phyloP scores from a whole-genome alignment of 1,140 invertebrate species.

The Apis florea region DNA sequence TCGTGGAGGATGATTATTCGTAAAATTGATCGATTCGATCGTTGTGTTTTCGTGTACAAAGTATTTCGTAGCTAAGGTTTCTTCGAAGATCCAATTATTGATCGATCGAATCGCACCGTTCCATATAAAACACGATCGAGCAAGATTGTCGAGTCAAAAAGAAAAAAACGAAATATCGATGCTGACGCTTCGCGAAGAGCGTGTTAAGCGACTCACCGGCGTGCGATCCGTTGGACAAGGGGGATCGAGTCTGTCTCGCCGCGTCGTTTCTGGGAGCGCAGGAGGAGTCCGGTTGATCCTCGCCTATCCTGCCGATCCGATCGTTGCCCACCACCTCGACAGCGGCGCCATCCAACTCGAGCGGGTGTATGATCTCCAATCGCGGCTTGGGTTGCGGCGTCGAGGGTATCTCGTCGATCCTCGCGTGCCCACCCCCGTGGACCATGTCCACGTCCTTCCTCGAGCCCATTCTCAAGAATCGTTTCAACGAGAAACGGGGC shows the following conservation, averaged over 20 bases:
- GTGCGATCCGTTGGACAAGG: conserved; percentile 49
- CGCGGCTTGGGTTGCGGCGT: conserved; percentile 84
- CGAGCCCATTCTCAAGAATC: conserved; percentile 88
- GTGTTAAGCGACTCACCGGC: conserved; percentile 68
- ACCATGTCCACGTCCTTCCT: conserved; percentile 84
- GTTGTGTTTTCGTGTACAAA: too few species aligned
- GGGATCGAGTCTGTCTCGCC: conserved; percentile 32
- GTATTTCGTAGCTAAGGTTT: too few species aligned
- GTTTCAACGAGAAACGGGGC: conserved; percentile 89
- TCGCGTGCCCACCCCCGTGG: conserved; percentile 49
- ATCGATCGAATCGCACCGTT: too few species aligned
- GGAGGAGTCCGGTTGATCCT: conserved; percentile 75
- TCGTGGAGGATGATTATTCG: too few species aligned
- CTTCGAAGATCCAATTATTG: too few species aligned
- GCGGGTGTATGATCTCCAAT: conserved; percentile 92
- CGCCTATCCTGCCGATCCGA: conserved; percentile 76
- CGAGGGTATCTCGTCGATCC: conserved; percentile 73
- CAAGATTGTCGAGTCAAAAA: too few species aligned
- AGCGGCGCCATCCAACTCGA: conserved; percentile 89
- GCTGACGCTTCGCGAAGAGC: too few species aligned
- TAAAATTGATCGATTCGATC: too few species aligned
- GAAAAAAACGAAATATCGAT: too few species aligned
- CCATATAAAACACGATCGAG: too few species aligned
- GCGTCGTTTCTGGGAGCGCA: conserved; percentile 68
- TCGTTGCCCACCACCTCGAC: conserved; percentile 88